Base-by-base conservation (phyloP, 2,888 invertebrate species). In the Cephus spinipes region DNA sequence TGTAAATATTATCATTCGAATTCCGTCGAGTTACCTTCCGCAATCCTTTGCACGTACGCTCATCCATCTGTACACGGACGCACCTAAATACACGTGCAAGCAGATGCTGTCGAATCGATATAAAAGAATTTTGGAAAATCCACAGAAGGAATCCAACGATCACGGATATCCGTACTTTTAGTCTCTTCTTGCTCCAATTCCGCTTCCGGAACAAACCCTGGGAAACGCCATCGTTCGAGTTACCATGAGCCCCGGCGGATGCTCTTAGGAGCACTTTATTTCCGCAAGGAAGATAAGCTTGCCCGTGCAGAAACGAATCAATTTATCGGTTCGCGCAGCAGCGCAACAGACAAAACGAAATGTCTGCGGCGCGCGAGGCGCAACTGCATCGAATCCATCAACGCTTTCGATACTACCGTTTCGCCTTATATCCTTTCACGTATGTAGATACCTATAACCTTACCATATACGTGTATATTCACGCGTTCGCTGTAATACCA, bases 261-360 rank as follows among this genome's bases (percentile, higher is more conserved):
- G 71, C 71, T 71, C 71, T 71, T 71, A 71, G 71, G 12, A 33
- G 71, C 71, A 71, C 71, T 71, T 71, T 33, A 33, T 71, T 33
- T 71, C 71, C 71, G 31, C 55, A 55, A 55, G 55, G 55, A 71
- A 33, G 71, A 71, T 71, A 71, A 71, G 71, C 71, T 71, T 11
- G 71, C 74, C 74, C 74, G 74, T 33, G 34, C 74, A 33, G 74
- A 74, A 74, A 36, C 74, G 74, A 74, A 35, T 35, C 74, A 35
- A 74, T 74, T 74, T 74, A 74, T 74, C 55, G 55, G 55, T 55
- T 30, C 74, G n/a, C 74, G 74, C 34, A 35, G 74, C 33, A 71
- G 71, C 31, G 71, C 31, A 71, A 71, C 71, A 71, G 33, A 71
- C 71, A 33, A 71, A 71, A 71, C 71, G 71, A 71, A 33, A 55